Conservation (phyloP, 2,797 vertebrate species). For the Anguilla megastoma region DNA sequence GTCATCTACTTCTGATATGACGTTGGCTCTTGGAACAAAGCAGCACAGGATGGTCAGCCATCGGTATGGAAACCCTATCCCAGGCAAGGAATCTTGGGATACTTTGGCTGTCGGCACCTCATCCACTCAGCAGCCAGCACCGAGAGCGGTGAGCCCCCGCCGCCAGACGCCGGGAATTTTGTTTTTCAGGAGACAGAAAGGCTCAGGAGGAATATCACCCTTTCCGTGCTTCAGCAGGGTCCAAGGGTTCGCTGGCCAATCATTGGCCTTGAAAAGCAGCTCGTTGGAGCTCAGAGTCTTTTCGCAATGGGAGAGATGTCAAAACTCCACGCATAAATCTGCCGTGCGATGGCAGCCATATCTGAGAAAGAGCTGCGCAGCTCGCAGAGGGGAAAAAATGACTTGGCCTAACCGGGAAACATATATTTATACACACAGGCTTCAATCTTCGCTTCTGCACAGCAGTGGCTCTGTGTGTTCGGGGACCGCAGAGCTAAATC, state of each 20-base stretch:
- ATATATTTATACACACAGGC: neutral
- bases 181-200: neutral
- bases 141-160: neutral
- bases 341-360: neutral
- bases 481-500: neutral
- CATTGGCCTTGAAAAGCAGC: neutral
- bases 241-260: neutral
- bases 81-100: neutral
- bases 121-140: neutral
- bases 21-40: neutral
- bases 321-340: constrained; percentile 2
- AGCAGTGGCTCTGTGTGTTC: neutral
- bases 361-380: neutral
- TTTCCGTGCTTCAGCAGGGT: neutral
- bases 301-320: neutral
- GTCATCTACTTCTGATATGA: neutral
- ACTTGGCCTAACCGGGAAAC: neutral
- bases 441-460: neutral
- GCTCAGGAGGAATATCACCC: neutral
- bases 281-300: constrained; percentile 2
- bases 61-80: constrained; percentile 10
- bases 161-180: neutral
- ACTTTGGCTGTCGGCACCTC: neutral
- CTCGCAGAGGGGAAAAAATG: neutral
- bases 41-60: too few relatives aligned